phyloP scores from a whole-genome alignment of 2,113 vertebrate genomes.

The Cyphomyrus plagiostoma region DNA sequence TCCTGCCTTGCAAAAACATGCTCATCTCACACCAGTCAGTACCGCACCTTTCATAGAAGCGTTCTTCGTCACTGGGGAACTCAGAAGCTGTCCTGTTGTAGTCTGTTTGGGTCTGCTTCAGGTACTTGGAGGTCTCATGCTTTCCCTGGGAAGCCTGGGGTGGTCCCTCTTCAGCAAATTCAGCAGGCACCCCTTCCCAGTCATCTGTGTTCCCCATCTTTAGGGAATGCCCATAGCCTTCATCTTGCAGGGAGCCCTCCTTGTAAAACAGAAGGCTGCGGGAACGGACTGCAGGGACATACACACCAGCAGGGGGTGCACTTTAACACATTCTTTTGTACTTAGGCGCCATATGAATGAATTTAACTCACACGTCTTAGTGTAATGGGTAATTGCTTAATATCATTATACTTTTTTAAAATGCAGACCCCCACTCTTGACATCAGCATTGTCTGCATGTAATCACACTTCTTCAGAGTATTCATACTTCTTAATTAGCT shows the following conservation, averaged over 20 bases:
- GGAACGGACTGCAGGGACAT: conserved; percentile 76
- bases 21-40: background rate
- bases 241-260: conserved; percentile 76
- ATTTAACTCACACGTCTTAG: background rate
- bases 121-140: conserved; percentile 69
- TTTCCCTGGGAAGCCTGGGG: conserved; percentile 45
- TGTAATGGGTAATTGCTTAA: background rate
- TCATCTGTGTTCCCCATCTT: conserved; percentile 67
- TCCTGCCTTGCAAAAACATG: background rate
- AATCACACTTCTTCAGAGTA: background rate
- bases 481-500: background rate
- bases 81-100: conserved; percentile 50
- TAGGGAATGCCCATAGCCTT: conserved; percentile 62
- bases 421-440: background rate
- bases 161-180: conserved; percentile 52
- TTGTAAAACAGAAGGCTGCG: conserved; percentile 93
- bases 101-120: conserved; percentile 59
- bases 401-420: background rate
- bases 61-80: conserved; percentile 50
- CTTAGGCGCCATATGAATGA: background rate
- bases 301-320: background rate
- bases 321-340: background rate
- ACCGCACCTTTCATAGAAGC: conserved; percentile 48
- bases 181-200: conserved; percentile 60
- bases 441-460: background rate